Conservation (phyloP, 2,113 vertebrate genomes). For the Meriones unguiculatus region DNA sequence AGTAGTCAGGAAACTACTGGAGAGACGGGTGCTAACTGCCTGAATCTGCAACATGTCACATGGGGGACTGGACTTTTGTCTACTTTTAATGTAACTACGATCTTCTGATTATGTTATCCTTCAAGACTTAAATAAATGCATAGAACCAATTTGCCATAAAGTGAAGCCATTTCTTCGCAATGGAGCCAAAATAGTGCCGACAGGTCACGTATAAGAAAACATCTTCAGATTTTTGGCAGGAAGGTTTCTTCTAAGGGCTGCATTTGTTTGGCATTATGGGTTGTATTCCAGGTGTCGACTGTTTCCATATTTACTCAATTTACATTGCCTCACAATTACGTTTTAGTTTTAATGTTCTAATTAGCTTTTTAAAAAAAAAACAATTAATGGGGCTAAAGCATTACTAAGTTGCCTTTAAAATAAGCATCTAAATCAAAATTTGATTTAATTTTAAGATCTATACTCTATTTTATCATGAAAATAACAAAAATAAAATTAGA, state of each 20-base stretch:
- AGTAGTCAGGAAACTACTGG: slow-evolving; percentile 63
- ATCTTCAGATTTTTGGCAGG: neutral
- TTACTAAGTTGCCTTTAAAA: neutral
- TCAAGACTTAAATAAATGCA: slow-evolving; percentile 52
- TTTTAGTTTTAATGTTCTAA: neutral
- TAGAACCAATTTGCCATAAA: neutral
- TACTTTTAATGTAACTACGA: neutral
- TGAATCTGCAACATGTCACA: neutral
- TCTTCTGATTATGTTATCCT: neutral
- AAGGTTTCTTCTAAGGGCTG: neutral
- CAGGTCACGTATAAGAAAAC: neutral
- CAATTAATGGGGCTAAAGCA: neutral
- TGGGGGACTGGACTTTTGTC: neutral
- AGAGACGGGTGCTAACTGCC: neutral
- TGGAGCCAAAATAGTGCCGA: neutral
- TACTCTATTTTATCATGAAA: neutral
- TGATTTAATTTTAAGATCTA: slow-evolving; percentile 43
- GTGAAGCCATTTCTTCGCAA: neutral
- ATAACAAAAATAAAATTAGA: slow-evolving; percentile 28
- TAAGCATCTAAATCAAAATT: neutral
- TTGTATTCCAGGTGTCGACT: neutral
- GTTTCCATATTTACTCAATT: neutral
- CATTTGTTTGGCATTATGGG: neutral
- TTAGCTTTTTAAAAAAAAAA: neutral
- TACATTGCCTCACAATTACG: neutral